Base-by-base conservation (phyloP, 2,888 invertebrate species). In the Tetranychus truncatus region DNA sequence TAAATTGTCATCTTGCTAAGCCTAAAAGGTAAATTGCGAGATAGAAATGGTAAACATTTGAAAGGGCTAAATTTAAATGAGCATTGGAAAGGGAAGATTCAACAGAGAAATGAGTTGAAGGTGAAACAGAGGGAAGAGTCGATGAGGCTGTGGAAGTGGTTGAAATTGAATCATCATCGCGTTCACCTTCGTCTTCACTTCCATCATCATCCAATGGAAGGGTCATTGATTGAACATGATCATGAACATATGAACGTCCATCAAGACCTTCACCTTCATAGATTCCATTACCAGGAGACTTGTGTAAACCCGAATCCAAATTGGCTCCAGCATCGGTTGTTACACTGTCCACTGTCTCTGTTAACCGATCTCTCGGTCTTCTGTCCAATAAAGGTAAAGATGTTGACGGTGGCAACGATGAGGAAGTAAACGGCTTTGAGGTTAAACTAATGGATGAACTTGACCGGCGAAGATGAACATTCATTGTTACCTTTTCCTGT, bases 151-250 rank as follows among this genome's bases (percentile, higher is more conserved):
- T 15, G 15, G 69, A 69, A 20, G 69, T 69, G n/a, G 69, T 69
- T 21, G 69, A 69, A 11, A 69, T 69, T 5, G 69, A 69, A 24
- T 24, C 69, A 11, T 69, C 69, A 20, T 69, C 69, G 20, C 34
- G 11, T 69, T 24, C 69, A 24, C 69, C 69, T 69, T 69, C 69
- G 34, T 69, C 69, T 1, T 69, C 69, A 21, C 69, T 69, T 20
- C 69, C 69, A 24, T 69, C 69, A 69, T 69, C 69, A 24, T 69
- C 69, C 20, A 69, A 24, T 4, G 69, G 69, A 20, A 69, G 34
- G 1, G 55, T 15, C 55, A 55, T 55, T 55, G 55, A 55, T 15
- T 55, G 55, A 2, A 55, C 55, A 55, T 55, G 55, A 20, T 69
- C 66, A 66, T 66, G 66, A 20, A 20, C 20, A 20, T 20, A 11